Evolutionary conservation across 2,113 vertebrate genomes (phyloP).

Genomic region (Oryctolagus cuniculus): mOryCun1.1 NC_091436.1:78599001-78599500

Average conservation of each 20-base stretch:
- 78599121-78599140: background rate
- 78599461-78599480: background rate
- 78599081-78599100: constrained; percentile 19
- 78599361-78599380: background rate
- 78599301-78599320: background rate
- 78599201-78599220: background rate
- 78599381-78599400: background rate
- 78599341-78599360: background rate
- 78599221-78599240: background rate
- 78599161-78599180: background rate
- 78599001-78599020: background rate
- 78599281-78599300: background rate
- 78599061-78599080: background rate
- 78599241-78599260: background rate
- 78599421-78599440: constrained; percentile 5
- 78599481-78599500: background rate
- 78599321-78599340: background rate
- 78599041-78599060: background rate
- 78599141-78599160: background rate
- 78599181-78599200: background rate
- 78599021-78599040: background rate
- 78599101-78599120: background rate
- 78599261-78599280: background rate
- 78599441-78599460: background rate
- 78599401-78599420: background rate